Conservation (phyloP, 2,797 vertebrate genomes). For the Decapterus maruadsi region DNA sequence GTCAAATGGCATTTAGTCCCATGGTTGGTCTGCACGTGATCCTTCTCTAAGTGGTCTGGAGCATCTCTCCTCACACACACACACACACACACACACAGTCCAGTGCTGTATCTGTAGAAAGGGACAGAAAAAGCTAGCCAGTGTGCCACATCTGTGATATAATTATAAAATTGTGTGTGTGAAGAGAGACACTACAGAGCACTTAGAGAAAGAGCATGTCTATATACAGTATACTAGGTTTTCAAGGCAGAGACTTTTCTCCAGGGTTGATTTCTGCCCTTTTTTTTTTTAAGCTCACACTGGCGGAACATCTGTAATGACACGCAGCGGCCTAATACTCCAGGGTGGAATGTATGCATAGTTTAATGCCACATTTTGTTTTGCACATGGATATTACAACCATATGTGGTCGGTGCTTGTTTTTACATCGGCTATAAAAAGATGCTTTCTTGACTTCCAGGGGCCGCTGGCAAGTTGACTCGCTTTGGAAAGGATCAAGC, state of each 20-base stretch:
- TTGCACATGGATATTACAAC: conserved; percentile 50
- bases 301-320: conserved; percentile 28
- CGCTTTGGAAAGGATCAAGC: conserved; percentile 55
- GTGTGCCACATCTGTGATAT: too few species aligned
- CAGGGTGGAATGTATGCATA: conserved; percentile 36
- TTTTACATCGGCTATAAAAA: conserved; percentile 62
- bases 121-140: too few species aligned
- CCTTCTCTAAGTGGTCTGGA: too few species aligned
- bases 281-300: not conserved
- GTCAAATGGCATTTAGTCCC: too few species aligned
- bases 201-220: too few species aligned
- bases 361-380: conserved; percentile 48
- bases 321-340: conserved; percentile 37
- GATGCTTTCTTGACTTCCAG: conserved; percentile 40
- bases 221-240: not conserved
- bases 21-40: too few species aligned
- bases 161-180: too few species aligned
- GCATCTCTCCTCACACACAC: too few species aligned
- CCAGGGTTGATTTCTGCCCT: not conserved
- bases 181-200: too few species aligned
- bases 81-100: too few species aligned
- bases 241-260: conserved; percentile 1
- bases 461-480: conserved; percentile 63
- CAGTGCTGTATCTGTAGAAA: too few species aligned
- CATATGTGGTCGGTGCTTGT: conserved; percentile 36